Evolutionary conservation across 2,797 vertebrate species (phyloP), one percentile per base, ranked within the genome.

Genomic region (Pipistrellus nathusii): DNA sequence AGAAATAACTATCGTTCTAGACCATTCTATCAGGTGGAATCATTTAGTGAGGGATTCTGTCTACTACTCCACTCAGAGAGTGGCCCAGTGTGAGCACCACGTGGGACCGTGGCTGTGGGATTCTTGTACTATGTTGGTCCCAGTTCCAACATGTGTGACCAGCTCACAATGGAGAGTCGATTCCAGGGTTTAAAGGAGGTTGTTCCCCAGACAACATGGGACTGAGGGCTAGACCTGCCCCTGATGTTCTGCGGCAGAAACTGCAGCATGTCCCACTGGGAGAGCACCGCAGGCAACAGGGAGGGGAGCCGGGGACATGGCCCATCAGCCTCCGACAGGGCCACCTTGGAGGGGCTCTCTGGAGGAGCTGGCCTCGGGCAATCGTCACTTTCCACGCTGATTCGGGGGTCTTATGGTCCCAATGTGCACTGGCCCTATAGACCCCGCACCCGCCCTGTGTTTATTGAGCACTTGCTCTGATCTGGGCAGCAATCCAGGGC

Each of bases 1-100:
- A 90, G 96, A 97, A 95, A 57, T 64, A 83, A 94, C n/a, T 91
- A 41, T 94, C 57, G 57, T 73, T 94, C 85, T 82, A 92, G 80
- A 90, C 30, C 46, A 71, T 85, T 85, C 38, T 91, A 69, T 80
- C 68, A 82, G 44, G 48, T 23, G 90, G 86, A 68, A 6, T 57
- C 41, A 15, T 8, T 25, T 14, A 30, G 1, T 11, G 15, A 64
- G 25, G 23, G 1, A 12, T 25, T 59, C 71, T 30, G 3, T 57
- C 83, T 51, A 7, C 18, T 53, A 8, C 62, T n/a, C 69, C 35
- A 17, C 41, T 48, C 32, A 4, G 20, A 23, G 21, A 44, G 3
- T 17, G 25, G n/a, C 11, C 46, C n/a, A 8, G 0, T 4, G 25
- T 59, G 62, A 48, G 13, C 41, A 8, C 9, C 25, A 30, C 38